A percentile compares a stretch with the other conserved stretches of the same genome.
These are phyloP conservation scores for Holacanthus passer DNA, from an alignment of 2,113 vertebrate species.

Conservation along the genomic window DNA sequence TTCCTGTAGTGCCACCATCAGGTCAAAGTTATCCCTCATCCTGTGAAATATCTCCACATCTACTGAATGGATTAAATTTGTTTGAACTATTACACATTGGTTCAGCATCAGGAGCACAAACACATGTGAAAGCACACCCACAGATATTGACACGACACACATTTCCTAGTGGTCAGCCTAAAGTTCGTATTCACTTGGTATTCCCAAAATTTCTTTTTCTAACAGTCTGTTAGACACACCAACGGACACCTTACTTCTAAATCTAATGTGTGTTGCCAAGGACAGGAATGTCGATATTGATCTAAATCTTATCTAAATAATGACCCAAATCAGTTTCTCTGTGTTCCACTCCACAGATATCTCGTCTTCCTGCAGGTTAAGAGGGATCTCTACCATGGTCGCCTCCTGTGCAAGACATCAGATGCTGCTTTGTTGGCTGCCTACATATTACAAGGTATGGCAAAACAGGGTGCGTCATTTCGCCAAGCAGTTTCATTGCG, in stretches of 20 bases:
- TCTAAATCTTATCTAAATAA: conserved; percentile 20
- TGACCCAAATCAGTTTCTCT: conserved; percentile 43
- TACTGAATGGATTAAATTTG: too few species aligned
- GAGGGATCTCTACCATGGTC: conserved; percentile 97
- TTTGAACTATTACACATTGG: too few species aligned
- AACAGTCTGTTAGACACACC: neutral
- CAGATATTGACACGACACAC: neutral
- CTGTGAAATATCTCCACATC: too few species aligned
- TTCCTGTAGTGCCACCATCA: too few species aligned
- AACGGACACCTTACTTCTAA: conserved; percentile 1
- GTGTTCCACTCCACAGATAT: conserved; percentile 89
- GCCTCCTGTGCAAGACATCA: conserved; percentile 96
- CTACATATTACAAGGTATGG: conserved; percentile 95
- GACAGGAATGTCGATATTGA: neutral
- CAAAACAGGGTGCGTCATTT: neutral
- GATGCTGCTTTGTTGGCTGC: conserved; percentile 95
- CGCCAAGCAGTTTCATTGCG: too few species aligned
- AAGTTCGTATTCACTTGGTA: neutral
- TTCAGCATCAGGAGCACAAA: neutral
- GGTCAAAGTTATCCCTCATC: too few species aligned
- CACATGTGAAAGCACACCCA: too few species aligned
- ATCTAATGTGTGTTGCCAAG: neutral
- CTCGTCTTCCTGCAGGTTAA: conserved; percentile 99
- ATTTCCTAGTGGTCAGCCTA: neutral
- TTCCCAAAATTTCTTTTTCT: conserved; percentile 3